Conservation (phyloP, 2,113 vertebrate genomes). For the Nibea albiflora region DNA sequence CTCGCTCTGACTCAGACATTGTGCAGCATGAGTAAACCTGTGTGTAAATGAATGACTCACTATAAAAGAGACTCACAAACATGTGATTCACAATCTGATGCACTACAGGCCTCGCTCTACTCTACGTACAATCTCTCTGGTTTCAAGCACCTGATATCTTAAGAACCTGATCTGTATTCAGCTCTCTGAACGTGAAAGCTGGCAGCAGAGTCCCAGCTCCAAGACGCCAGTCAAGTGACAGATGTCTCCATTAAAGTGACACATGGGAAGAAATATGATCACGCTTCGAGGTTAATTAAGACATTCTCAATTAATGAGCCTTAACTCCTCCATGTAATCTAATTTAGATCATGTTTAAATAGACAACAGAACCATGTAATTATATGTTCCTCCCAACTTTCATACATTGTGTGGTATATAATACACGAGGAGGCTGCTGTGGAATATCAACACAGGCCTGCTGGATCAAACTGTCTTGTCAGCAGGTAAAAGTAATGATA, state of each 20-base stretch:
- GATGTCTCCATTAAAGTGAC: slow-evolving; percentile 74
- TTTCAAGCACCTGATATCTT: slow-evolving; percentile 26
- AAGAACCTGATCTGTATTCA: slow-evolving; percentile 34
- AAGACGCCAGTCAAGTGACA: slow-evolving; percentile 69
- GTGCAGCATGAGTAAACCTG: slow-evolving; percentile 38
- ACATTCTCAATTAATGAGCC: slow-evolving; percentile 74
- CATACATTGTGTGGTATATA: neutral
- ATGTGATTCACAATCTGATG: slow-evolving; percentile 31
- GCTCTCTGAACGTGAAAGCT: slow-evolving; percentile 14
- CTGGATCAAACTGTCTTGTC: neutral
- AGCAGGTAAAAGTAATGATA: neutral
- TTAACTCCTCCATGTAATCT: slow-evolving; percentile 66
- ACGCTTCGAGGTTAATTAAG: slow-evolving; percentile 72
- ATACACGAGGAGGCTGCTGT: neutral
- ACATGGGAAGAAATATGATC: slow-evolving; percentile 73
- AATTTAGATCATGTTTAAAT: slow-evolving; percentile 67
- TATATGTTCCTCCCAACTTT: slow-evolving; percentile 32
- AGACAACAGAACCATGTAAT: slow-evolving; percentile 53
- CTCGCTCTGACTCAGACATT: slow-evolving; percentile 61
- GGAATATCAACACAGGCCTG: slow-evolving; percentile 4
- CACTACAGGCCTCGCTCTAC: neutral
- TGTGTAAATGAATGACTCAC: slow-evolving; percentile 47
- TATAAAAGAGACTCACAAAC: slow-evolving; percentile 32
- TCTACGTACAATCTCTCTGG: neutral
- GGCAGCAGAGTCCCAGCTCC: slow-evolving; percentile 36